Conservation (phyloP, 37 sponge, comb jelly and placozoan genomes). For the Theonella swinhoei region DNA sequence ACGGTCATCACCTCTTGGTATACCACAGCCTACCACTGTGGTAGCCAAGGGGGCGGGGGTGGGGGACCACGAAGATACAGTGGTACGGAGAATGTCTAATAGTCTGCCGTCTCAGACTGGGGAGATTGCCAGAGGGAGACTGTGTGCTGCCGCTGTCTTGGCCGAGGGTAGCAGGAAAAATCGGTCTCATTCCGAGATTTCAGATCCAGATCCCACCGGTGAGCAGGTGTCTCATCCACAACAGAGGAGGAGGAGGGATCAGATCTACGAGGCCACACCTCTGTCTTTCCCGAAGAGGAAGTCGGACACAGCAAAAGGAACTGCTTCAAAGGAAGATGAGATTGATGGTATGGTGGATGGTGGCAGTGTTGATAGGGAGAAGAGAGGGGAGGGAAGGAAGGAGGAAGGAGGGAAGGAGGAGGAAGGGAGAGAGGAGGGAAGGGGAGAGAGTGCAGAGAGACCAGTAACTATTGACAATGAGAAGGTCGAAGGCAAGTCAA, state of each 20-base stretch:
- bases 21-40: neutral
- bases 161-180: neutral
- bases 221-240: neutral
- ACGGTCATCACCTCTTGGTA: conserved; percentile 4
- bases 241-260: neutral
- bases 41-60: neutral
- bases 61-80: neutral
- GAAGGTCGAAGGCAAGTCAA: neutral
- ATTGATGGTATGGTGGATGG: neutral
- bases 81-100: neutral
- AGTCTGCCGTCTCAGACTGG: neutral
- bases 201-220: neutral
- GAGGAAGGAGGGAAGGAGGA: neutral
- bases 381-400: neutral
- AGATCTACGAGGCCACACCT: neutral
- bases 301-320: neutral
- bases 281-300: neutral
- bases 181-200: neutral
- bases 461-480: neutral
- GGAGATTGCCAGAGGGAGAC: neutral
- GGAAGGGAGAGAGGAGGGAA: neutral
- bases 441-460: neutral
- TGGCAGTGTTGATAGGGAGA: neutral
- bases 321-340: neutral
- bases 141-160: neutral